A percentile compares a stretch with the other conserved stretches of the same genome.
phyloP scores from a whole-genome alignment of 2,797 vertebrate genomes.

The Setipinna tenuifilis region DNA sequence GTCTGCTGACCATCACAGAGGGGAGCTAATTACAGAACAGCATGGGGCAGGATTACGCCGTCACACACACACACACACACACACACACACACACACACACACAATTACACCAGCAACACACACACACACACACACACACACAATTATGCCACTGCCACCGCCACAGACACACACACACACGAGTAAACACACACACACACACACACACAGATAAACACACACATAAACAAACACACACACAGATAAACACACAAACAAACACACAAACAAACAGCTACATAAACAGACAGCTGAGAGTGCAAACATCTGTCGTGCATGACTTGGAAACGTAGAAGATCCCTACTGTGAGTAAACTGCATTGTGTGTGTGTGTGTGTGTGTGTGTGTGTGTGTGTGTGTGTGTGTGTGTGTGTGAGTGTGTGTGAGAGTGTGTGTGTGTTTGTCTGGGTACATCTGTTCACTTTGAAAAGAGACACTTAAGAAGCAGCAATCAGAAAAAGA shows the following conservation, averaged over 20 bases:
- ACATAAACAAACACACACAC: not conserved
- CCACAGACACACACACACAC: not conserved
- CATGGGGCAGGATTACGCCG: no score
- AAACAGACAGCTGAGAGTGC: not conserved
- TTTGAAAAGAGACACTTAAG: no score
- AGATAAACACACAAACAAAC: not conserved
- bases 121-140: no score
- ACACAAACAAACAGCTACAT: not conserved
- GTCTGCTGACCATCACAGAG: no score
- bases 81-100: no score
- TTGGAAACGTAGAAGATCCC: no score
- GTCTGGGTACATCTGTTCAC: not conserved
- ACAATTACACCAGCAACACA: no score
- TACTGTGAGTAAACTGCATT: no score
- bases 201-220: not conserved
- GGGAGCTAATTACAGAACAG: not conserved
- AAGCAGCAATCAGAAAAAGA: no score
- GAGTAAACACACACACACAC: not conserved
- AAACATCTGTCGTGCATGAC: not conserved
- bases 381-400: no score
- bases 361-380: no score
- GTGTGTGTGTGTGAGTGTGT: not conserved
- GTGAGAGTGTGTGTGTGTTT: not conserved
- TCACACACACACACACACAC: no score
- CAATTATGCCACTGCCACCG: not conserved